Evolutionary conservation across 2,113 vertebrate species (phyloP).

Genomic region (Thymallus thymallus): DNA sequence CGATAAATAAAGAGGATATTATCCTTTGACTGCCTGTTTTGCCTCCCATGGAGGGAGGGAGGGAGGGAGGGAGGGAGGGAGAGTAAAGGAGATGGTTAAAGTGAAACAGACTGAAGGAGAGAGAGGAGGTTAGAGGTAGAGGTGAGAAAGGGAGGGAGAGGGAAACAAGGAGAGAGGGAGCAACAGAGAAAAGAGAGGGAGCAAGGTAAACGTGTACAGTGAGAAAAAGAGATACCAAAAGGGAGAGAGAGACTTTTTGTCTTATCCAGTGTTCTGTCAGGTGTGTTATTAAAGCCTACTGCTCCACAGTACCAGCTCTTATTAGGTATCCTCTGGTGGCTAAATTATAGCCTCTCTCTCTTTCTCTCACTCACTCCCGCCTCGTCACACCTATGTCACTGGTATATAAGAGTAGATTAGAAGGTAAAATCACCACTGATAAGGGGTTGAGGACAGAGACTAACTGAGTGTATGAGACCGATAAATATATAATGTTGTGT

Average conservation of each 20-base stretch:
- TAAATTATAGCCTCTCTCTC: slow-evolving; percentile 37
- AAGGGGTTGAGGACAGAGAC: slow-evolving; percentile 40
- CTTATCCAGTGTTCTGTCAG: slow-evolving; percentile 24
- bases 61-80: not conserved
- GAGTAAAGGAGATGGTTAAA: not conserved
- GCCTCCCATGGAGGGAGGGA: slow-evolving; percentile 2
- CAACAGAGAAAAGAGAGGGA: not conserved
- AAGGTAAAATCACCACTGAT: slow-evolving; percentile 45
- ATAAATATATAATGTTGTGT: not conserved
- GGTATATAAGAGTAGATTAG: slow-evolving; percentile 49
- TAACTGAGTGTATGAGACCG: not conserved
- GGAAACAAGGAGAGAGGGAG: not conserved
- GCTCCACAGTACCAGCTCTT: slow-evolving; percentile 36
- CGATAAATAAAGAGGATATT: slow-evolving; percentile 44
- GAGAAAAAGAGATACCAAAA: not conserved
- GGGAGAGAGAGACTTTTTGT: slow-evolving; percentile 24
- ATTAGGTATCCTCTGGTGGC: slow-evolving; percentile 48
- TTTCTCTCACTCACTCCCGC: not conserved
- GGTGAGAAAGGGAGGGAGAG: not conserved
- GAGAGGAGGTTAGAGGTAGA: not conserved
- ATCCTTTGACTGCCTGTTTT: slow-evolving; percentile 39
- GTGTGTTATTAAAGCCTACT: slow-evolving; percentile 31
- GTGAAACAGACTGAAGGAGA: not conserved
- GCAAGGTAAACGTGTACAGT: not conserved
- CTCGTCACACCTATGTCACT: slow-evolving; percentile 24